Percentiles rank a stretch among this genome's conserved stretches.
phyloP scores from a whole-genome alignment of 2,888 invertebrate genomes.

The Electrophaes corylata region DNA sequence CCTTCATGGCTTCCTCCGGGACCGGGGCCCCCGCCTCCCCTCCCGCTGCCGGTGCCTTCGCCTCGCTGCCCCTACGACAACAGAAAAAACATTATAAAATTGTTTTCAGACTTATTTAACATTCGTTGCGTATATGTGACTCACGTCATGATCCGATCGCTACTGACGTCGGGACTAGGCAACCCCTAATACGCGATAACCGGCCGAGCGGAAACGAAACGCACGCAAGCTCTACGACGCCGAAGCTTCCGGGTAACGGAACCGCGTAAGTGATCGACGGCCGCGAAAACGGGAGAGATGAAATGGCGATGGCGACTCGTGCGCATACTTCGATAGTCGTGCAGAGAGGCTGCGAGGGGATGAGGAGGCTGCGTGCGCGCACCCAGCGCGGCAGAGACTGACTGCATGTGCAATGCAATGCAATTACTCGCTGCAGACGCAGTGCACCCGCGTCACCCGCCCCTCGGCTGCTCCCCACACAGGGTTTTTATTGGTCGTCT shows the following conservation, averaged over 20 bases:
- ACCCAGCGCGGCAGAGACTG: slow-evolving; percentile 72
- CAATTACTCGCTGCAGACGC: slow-evolving; percentile 60
- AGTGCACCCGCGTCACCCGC: slow-evolving; percentile 76
- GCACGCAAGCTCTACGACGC: slow-evolving; percentile 60
- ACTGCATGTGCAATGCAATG: slow-evolving; percentile 80
- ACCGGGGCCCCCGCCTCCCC: slow-evolving; percentile 70
- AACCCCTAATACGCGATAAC: slow-evolving; percentile 50
- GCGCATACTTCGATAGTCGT: slow-evolving; percentile 57
- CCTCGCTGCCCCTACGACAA: slow-evolving; percentile 73
- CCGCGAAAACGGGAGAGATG: slow-evolving; percentile 51
- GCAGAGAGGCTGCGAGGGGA: slow-evolving; percentile 43
- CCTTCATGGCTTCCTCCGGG: slow-evolving; percentile 78
- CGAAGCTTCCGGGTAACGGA: slow-evolving; percentile 65
- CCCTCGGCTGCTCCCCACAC: slow-evolving; percentile 78
- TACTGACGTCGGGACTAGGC: slow-evolving; percentile 40
- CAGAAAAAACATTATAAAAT: slow-evolving; percentile 48
- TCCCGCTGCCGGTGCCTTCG: slow-evolving; percentile 63
- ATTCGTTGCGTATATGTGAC: slow-evolving; percentile 43
- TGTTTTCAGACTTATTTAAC: slow-evolving; percentile 15
- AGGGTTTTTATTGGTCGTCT: slow-evolving; percentile 81
- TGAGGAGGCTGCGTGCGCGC: slow-evolving; percentile 79
- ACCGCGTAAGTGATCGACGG: slow-evolving; percentile 50
- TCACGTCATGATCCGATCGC: slow-evolving; percentile 68
- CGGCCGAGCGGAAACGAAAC: slow-evolving; percentile 57
- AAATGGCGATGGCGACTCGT: slow-evolving; percentile 46